Evolutionary conservation across 2,113 vertebrate species (phyloP).

Genomic region (Paralichthys olivaceus): DNA sequence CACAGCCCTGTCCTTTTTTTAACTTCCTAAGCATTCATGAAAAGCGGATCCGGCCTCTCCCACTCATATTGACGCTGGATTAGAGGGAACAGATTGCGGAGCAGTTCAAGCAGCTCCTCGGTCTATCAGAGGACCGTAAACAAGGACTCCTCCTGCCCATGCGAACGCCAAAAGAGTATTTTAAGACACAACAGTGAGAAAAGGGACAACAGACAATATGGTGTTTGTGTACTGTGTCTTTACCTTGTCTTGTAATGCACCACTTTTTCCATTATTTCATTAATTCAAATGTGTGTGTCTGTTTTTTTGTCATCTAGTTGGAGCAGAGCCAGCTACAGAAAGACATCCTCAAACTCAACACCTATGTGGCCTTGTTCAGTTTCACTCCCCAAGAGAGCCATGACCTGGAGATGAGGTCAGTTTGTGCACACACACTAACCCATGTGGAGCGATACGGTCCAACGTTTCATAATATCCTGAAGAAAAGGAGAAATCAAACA

Average conservation of each 20-base stretch:
- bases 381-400: conserved; percentile 92
- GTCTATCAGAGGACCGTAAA: conserved; percentile 51
- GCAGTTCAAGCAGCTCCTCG: conserved; percentile 32
- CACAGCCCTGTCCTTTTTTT: conserved; percentile 50
- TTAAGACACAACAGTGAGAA: conserved; percentile 10
- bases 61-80: conserved; percentile 56
- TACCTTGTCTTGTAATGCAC: neutral
- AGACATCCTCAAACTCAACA: conserved; percentile 88
- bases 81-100: conserved; percentile 64
- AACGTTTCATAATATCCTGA: neutral
- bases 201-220: conserved; percentile 12
- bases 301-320: conserved; percentile 58
- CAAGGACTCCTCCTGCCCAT: conserved; percentile 29
- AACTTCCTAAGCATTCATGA: conserved; percentile 40
- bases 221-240: neutral
- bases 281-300: neutral
- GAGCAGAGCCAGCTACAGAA: conserved; percentile 78
- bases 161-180: conserved; percentile 44
- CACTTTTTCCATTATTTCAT: neutral
- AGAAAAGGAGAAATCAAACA: neutral
- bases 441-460: too few relatives aligned
- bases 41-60: conserved; percentile 49
- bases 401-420: conserved; percentile 95
- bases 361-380: conserved; percentile 96
- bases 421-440: neutral